Percentiles rank a stretch among this genome's conserved stretches.
Evolutionary conservation across 2,888 invertebrate genomes (phyloP).

Genomic region (Lepidochitona cinerea): DNA sequence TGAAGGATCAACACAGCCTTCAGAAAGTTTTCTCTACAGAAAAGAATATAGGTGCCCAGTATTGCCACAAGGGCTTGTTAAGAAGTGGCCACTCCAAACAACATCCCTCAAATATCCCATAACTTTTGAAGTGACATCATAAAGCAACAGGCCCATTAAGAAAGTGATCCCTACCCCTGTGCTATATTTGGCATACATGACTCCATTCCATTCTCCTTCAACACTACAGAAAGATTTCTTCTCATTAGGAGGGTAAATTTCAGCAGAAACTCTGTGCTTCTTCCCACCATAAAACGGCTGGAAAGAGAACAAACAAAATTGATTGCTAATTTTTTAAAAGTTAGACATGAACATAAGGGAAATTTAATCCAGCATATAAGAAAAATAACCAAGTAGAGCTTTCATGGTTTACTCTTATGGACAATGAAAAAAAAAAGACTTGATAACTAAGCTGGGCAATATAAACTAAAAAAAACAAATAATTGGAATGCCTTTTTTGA

Average conservation of each 20-base stretch:
- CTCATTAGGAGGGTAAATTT: constrained; percentile 81
- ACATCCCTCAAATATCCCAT: no score
- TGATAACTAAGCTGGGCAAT: background rate
- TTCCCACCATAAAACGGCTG: constrained; percentile 96
- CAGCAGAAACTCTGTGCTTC: constrained; percentile 87
- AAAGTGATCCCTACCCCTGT: constrained; percentile 75
- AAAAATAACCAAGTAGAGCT: background rate
- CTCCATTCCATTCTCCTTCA: constrained; percentile 97
- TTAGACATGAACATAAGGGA: no score
- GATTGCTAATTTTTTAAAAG: no score
- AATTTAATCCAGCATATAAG: background rate
- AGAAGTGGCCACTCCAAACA: no score
- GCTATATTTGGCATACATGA: constrained; percentile 92
- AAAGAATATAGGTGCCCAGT: no score
- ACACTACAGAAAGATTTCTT: constrained; percentile 92
- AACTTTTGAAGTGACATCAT: no score
- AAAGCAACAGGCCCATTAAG: no score
- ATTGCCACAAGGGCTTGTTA: no score
- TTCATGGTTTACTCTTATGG: background rate
- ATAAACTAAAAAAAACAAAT: no score
- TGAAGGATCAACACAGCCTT: no score
- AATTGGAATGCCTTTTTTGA: no score
- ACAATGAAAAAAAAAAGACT: background rate
- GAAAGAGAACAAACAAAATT: constrained; percentile 8
- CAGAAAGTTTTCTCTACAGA: no score